phyloP scores from a whole-genome alignment of 2,113 vertebrate species.

The Machaerirhynchus nigripectus region DNA sequence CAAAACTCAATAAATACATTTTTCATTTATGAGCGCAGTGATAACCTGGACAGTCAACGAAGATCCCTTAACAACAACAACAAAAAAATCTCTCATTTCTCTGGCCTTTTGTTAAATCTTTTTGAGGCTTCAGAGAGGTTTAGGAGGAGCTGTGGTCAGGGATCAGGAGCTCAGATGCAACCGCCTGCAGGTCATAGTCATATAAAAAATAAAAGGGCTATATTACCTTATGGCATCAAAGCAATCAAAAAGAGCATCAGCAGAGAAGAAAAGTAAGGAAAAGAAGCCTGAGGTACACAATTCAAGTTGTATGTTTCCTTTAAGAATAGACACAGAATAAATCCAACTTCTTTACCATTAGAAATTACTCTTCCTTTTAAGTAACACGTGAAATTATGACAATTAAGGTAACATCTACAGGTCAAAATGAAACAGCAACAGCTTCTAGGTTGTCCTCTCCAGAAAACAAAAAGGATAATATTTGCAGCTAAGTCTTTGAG shows the following conservation, averaged over 20 bases:
- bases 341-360: background rate
- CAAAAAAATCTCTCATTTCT: constrained; percentile 23
- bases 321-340: background rate
- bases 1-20: constrained; percentile 40
- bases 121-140: constrained; percentile 28
- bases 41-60: constrained; percentile 32
- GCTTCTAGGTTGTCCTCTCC: background rate
- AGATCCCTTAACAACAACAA: constrained; percentile 8
- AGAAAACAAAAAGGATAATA: background rate
- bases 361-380: background rate
- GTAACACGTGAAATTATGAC: background rate
- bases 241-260: constrained; percentile 9
- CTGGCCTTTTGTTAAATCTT: constrained; percentile 32
- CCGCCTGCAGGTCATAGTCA: constrained; percentile 48
- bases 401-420: background rate
- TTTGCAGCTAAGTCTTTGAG: background rate
- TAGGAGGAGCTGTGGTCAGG: constrained; percentile 13
- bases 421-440: background rate
- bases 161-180: constrained; percentile 50
- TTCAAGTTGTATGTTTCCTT: background rate
- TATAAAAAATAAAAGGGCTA: constrained; percentile 36
- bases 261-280: background rate
- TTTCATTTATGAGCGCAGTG: constrained; percentile 4
- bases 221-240: background rate
- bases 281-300: background rate